Evolutionary conservation across 1,140 invertebrate species (phyloP).

Genomic region (Drosophila santomea): DNA sequence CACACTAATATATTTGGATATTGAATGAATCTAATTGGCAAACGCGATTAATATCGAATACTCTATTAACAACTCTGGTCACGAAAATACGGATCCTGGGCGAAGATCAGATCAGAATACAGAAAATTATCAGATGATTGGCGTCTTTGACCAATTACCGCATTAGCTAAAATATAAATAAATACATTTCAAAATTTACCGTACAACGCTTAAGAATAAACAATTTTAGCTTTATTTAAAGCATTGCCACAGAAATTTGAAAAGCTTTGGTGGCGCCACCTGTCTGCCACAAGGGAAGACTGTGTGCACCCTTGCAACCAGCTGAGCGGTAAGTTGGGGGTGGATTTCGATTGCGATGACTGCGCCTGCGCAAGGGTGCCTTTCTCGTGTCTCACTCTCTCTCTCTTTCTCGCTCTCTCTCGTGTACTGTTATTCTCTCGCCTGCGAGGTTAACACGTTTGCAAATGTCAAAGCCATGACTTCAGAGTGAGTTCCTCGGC

Average conservation of each 20-base stretch:
- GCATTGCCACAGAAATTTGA: background rate
- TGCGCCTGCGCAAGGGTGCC: slow-evolving; percentile 12
- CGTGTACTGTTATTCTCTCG: slow-evolving; percentile 2
- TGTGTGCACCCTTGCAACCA: background rate
- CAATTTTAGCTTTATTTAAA: background rate
- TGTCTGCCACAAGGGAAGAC: background rate
- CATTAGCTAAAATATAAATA: too few species aligned
- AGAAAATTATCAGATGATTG: too few species aligned
- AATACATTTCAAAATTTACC: too few species aligned
- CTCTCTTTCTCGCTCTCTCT: slow-evolving; percentile 3
- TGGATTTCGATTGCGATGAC: background rate
- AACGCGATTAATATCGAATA: too few species aligned
- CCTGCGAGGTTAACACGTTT: slow-evolving; percentile 39
- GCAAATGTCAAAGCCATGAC: slow-evolving; percentile 62
- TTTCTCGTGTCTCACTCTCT: slow-evolving; percentile 8
- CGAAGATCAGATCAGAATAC: too few species aligned
- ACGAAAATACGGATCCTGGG: too few species aligned
- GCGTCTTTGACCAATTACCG: too few species aligned
- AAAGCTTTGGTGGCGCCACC: background rate
- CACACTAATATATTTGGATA: too few species aligned
- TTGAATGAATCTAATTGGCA: too few species aligned
- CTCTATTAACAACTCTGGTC: too few species aligned
- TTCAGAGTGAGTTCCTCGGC: slow-evolving; percentile 32
- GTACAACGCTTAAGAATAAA: too few species aligned
- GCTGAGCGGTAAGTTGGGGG: background rate